These are phyloP conservation scores for Sebastes matsubarae DNA, from an alignment of 2,797 vertebrate genomes.

Conservation along the genomic window DNA sequence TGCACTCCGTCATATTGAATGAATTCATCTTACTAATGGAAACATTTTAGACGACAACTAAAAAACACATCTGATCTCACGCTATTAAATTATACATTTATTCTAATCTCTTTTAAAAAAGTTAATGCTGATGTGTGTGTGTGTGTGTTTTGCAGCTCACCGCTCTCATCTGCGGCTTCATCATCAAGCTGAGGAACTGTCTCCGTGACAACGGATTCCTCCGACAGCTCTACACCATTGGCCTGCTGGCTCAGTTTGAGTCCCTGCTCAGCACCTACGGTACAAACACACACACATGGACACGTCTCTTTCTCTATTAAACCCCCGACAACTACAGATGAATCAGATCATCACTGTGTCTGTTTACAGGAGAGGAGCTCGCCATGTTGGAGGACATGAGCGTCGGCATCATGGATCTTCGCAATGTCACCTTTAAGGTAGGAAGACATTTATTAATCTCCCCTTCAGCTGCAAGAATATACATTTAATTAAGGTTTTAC, in stretches of 20 bases:
- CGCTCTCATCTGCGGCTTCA: slow-evolving; percentile 94
- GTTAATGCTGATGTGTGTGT: background rate
- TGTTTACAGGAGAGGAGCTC: slow-evolving; percentile 90
- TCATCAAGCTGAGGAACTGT: slow-evolving; percentile 96
- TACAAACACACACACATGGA: slow-evolving; percentile 57
- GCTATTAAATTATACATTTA: background rate
- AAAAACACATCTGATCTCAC: background rate
- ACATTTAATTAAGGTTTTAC: background rate
- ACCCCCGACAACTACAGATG: too few relatives aligned
- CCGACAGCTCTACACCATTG: slow-evolving; percentile 96
- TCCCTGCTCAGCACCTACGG: slow-evolving; percentile 97
- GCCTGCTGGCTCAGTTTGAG: slow-evolving; percentile 95
- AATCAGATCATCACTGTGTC: background rate
- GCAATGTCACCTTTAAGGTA: slow-evolving; percentile 94
- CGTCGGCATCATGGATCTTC: slow-evolving; percentile 93
- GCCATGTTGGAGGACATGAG: slow-evolving; percentile 99
- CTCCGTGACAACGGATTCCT: slow-evolving; percentile 94
- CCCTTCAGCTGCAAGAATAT: background rate
- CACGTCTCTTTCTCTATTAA: background rate
- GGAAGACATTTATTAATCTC: background rate
- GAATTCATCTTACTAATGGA: background rate
- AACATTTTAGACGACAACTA: background rate
- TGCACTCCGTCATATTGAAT: background rate
- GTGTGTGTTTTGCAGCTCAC: slow-evolving; percentile 84
- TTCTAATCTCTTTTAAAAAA: background rate